These are phyloP conservation scores for Apotomis betuletana DNA, from an alignment of 2,888 invertebrate species.

Conservation along the genomic window DNA sequence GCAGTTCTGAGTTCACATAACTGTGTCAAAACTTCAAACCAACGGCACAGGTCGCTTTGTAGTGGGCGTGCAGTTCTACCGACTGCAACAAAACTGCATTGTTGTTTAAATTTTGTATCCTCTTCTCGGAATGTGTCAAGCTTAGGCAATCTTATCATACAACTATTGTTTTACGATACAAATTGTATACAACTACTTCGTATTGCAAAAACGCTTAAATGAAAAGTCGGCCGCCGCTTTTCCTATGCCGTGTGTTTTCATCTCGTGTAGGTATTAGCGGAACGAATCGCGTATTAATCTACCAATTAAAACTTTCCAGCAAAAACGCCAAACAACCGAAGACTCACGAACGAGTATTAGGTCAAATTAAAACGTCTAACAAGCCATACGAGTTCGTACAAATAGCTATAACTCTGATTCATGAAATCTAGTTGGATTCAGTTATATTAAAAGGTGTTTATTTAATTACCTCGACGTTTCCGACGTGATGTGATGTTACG, in stretches of 20 bases:
- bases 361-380: slow-evolving; percentile 15
- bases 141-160: too few species aligned
- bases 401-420: not conserved
- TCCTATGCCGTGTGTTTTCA: slow-evolving; percentile 42
- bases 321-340: slow-evolving; percentile 5
- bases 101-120: too few species aligned
- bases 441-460: not conserved
- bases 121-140: too few species aligned
- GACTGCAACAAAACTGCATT: too few species aligned
- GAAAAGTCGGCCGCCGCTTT: not conserved
- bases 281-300: slow-evolving; percentile 61
- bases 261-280: slow-evolving; percentile 41
- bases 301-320: slow-evolving; percentile 60
- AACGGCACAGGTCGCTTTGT: too few species aligned
- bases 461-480: too few species aligned
- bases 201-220: too few species aligned
- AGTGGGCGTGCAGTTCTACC: too few species aligned
- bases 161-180: too few species aligned
- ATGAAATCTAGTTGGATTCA: not conserved
- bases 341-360: slow-evolving; percentile 9
- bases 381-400: not conserved
- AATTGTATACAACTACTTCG: too few species aligned
- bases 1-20: too few species aligned
- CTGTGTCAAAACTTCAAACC: too few species aligned
- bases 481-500: not conserved